Evolutionary conservation across 2,888 invertebrate species (phyloP).

Genomic region (Xylota segnis): DNA sequence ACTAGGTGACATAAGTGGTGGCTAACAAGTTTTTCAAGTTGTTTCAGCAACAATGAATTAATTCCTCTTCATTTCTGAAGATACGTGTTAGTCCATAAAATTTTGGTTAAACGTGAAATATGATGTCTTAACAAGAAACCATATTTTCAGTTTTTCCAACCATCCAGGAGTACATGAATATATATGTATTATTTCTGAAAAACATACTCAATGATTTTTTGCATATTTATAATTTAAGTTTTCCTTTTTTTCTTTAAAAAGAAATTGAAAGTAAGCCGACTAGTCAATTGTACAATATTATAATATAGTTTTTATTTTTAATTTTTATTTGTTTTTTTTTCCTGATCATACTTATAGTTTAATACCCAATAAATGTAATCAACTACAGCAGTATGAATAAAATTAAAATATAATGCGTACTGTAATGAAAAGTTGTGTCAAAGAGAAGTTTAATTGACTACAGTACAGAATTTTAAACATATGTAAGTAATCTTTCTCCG

Average conservation of each 20-base stretch:
- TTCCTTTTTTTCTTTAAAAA: not conserved
- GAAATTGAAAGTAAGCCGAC: slow-evolving; percentile 42
- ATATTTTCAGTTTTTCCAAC: slow-evolving; percentile 12
- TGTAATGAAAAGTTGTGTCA: slow-evolving; percentile 36
- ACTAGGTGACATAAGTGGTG: slow-evolving; percentile 83
- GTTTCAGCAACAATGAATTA: slow-evolving; percentile 23
- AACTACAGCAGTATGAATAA: slow-evolving; percentile 6
- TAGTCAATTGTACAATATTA: slow-evolving; percentile 66
- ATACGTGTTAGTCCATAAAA: slow-evolving; percentile 19
- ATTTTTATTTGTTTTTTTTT: not conserved
- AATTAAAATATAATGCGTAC: not conserved
- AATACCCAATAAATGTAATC: not conserved
- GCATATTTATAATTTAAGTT: not conserved
- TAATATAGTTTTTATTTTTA: slow-evolving; percentile 39
- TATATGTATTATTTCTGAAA: not conserved
- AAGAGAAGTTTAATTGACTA: slow-evolving; percentile 20
- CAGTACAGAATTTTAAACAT: slow-evolving; percentile 5
- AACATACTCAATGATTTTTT: slow-evolving; percentile 4
- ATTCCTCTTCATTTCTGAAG: slow-evolving; percentile 47
- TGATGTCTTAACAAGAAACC: not conserved
- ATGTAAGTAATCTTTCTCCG: slow-evolving; percentile 36
- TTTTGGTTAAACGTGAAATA: not conserved
- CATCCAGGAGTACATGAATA: not conserved
- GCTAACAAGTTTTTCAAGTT: slow-evolving; percentile 31
- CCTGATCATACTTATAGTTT: not conserved